phyloP scores from a whole-genome alignment of 2,113 vertebrate species.

The Thomomys bottae region DNA sequence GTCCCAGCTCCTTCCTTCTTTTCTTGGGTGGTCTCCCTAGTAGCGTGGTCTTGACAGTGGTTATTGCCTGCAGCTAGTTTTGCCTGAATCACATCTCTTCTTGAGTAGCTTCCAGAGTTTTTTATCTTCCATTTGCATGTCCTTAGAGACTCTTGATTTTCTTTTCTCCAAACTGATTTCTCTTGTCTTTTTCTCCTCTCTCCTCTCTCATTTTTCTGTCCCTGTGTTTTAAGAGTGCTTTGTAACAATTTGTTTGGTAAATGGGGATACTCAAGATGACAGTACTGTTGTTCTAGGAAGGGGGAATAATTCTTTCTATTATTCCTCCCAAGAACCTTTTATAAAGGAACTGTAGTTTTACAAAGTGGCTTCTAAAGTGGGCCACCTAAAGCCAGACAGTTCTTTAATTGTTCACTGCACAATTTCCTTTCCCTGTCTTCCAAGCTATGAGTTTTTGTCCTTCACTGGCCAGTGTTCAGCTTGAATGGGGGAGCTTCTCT shows the following conservation, averaged over 20 bases:
- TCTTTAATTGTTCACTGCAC: not conserved
- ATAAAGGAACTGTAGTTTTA: not conserved
- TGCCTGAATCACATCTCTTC: not conserved
- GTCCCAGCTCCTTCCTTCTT: not conserved
- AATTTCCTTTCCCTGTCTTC: not conserved
- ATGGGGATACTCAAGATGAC: not conserved
- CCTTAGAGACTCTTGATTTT: no score
- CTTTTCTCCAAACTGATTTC: not conserved
- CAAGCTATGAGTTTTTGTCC: not conserved
- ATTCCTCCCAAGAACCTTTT: not conserved
- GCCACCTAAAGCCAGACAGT: not conserved
- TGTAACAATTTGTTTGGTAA: not conserved
- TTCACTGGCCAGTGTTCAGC: not conserved
- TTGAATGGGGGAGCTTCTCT: not conserved
- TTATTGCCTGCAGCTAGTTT: not conserved
- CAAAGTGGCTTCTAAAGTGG: not conserved
- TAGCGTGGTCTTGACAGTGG: no score
- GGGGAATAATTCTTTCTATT: not conserved
- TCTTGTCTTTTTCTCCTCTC: not conserved
- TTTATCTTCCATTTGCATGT: accelerated
- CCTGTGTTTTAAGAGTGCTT: not conserved
- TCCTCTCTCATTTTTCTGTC: not conserved
- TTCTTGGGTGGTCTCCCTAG: not conserved
- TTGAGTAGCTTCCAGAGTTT: no score
- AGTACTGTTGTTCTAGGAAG: not conserved